These are phyloP conservation scores for Pollachius pollachius DNA, from an alignment of 2,113 vertebrate species.

Conservation along the genomic window DNA sequence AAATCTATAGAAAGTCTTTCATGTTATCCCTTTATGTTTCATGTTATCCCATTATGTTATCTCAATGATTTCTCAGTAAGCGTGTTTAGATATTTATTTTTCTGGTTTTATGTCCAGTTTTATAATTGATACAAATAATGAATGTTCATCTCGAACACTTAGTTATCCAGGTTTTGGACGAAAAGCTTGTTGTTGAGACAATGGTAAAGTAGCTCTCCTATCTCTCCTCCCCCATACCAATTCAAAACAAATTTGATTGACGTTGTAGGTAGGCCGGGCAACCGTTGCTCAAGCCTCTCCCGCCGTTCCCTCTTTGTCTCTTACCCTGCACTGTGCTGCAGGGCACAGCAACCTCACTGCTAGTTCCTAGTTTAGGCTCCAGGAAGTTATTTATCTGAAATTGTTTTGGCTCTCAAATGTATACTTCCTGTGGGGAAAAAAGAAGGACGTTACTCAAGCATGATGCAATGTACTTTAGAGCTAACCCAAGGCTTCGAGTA, in stretches of 20 bases:
- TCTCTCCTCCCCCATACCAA: constrained; percentile 30
- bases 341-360: constrained; percentile 52
- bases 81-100: no score
- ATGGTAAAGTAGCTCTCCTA: not conserved
- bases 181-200: constrained; percentile 18
- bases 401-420: constrained; percentile 17
- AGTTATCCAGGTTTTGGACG: not conserved
- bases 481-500: not conserved
- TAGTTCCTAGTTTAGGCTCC: not conserved
- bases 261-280: constrained; percentile 40
- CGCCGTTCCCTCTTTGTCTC: constrained; percentile 26
- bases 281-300: constrained; percentile 49
- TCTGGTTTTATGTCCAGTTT: no score
- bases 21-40: no score
- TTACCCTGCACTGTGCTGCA: constrained; percentile 32
- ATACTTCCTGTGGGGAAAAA: not conserved
- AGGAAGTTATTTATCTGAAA: constrained; percentile 13
- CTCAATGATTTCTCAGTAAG: no score
- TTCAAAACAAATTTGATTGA: constrained; percentile 61
- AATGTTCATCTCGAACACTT: no score
- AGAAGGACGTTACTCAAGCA: not conserved
- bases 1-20: no score
- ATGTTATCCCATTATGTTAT: no score
- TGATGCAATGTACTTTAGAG: constrained; percentile 3
- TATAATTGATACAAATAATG: no score